Evolutionary conservation across 1,140 invertebrate genomes (phyloP), one percentile per base, ranked within the genome.

Genomic region (Tetranychus urticae): DNA sequence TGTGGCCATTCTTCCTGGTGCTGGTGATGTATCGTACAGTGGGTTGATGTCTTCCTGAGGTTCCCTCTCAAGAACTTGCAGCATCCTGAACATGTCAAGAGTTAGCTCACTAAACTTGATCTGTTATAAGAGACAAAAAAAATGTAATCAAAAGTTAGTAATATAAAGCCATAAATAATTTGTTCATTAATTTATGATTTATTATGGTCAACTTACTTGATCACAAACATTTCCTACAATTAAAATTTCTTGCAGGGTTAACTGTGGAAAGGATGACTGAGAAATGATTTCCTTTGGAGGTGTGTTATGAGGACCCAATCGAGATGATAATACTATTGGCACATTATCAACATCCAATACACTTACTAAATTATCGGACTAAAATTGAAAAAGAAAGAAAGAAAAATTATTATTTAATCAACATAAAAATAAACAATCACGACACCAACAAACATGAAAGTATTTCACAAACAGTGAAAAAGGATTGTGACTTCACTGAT

Each of bases 101-200:
- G 92, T 94, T 60, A 97, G 75, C 73, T 96, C 91, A 66, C 88
- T 93, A 75, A 96, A 96, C 74, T 94, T 94, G n/a, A 91, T 86
- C 79, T 80, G 69, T 23, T 23, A 23, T 23, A 23, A 23, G 23
- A 23, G 23, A 63, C 61, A 56, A 50, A 66, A 60, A 58, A 37
- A 35, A 50, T 10, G 31, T n/a, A 50, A 59, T 10, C 34, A 58
- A 58, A 8, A 31, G n/a, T 8, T 12, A 52, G 8, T n/a, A 23
- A 6, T n/a, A 63, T 57, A 52, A n/a, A 58, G 42, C n/a, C 58
- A 60, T 12, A 12, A 48, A 52, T 37, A 36, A 13, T 47, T 12
- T 47, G 46, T 23, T 23, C 23, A 23, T 23, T 23, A 14, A 33
- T 42, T 55, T 10, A 33, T 12, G 34, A 31, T 12, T 23, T 8